These are phyloP conservation scores for Microcebus murinus DNA, from an alignment of 2,113 vertebrate species.

Conservation along the genomic window DNA sequence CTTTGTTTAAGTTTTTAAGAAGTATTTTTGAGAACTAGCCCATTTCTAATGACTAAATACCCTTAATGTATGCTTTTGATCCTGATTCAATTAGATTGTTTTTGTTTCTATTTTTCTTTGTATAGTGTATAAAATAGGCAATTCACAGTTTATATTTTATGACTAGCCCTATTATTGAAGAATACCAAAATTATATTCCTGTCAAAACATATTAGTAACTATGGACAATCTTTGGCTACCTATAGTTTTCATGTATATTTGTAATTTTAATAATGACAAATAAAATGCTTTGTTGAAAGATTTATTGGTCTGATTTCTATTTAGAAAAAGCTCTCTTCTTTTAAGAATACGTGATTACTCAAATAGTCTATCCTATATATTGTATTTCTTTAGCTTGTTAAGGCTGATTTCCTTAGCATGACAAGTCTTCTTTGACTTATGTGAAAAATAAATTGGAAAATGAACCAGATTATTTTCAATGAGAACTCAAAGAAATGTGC, in stretches of 20 bases:
- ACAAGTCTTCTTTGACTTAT: neutral
- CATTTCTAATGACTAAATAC: constrained; percentile 46
- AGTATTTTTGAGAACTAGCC: constrained; percentile 46
- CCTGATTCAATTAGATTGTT: neutral
- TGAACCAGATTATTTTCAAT: constrained; percentile 48
- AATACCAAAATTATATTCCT: neutral
- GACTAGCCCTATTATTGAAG: neutral
- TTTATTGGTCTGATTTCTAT: neutral
- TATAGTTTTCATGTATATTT: neutral
- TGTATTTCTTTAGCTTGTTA: neutral
- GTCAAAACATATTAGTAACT: neutral
- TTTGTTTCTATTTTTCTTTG: neutral
- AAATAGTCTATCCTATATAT: neutral
- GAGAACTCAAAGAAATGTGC: constrained; percentile 1
- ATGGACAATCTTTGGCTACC: neutral
- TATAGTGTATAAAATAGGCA: neutral
- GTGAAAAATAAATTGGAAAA: constrained; percentile 57
- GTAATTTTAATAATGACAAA: constrained; percentile 35
- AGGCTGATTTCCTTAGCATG: neutral
- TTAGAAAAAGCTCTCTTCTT: constrained; percentile 6
- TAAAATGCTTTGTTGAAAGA: neutral
- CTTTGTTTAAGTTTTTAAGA: constrained; percentile 34
- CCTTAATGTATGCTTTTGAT: constrained; percentile 46
- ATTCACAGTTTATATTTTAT: neutral
- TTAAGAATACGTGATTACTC: neutral